Evolutionary conservation across 2,888 invertebrate genomes (phyloP), one percentile per base, ranked within the genome.

Genomic region (Cheilosia urbana): DNA sequence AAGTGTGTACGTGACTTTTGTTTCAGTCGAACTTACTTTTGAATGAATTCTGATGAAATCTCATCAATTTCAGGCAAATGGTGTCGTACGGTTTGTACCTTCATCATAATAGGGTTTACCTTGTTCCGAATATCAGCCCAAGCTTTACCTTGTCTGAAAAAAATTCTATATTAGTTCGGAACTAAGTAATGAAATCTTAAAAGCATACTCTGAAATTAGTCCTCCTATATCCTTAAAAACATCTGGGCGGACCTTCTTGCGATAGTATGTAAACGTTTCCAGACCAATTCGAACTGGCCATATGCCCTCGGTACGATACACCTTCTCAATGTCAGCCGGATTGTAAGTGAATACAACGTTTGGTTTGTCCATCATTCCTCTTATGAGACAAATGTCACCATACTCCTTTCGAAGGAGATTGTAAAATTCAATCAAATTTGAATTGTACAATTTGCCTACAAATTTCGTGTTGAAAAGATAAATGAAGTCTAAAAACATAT

Each of bases 111-210:
- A 0, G 91, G 91, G 87, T 91, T 91, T 0, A 91, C 91, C 88
- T 94, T 95, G 5, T 94, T 94, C n/a, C 96, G 93, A 76, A 95
- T 93, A 55, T 94, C 93, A 30, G 94, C 94, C 96, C 96, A 96
- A 88, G 94, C 93, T 34, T 94, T 93, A 0, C 95, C 96, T 91
- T 96, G 94, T 24, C 94, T 94, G 89, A 55, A 90, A 6, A 21
- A 15, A 21, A 15, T 0, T n/a, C n/a, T 24, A 0, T 5, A 42
- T 49, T 42, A 47, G 19, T 37, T 49, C 5, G 1, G 2, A n/a
- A 19, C 7, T 37, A 4, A 7, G 7, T 7, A 11, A 42, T 47
- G 3, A 57, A 27, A 62, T 21, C n/a, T 45, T 13, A 60, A 47
- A 17, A 30, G 19, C 30, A n/a, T 53, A 24, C 91, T 91, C 91